Base-by-base conservation (phyloP, 2,797 vertebrate species). In the Ciconia nigra region DNA sequence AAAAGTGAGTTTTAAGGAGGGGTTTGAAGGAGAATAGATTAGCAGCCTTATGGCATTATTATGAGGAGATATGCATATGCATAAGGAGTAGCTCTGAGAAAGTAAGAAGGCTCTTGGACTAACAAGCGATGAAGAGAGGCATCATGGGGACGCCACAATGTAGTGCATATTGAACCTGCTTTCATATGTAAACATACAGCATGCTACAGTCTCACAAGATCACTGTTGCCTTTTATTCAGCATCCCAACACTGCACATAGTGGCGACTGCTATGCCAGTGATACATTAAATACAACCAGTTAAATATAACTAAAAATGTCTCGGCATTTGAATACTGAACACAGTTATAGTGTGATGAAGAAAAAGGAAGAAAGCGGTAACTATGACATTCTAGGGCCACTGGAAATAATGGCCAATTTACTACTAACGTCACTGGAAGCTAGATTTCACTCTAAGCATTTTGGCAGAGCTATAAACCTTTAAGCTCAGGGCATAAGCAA, bases 1-100 rank as follows among this genome's bases (percentile, higher is more conserved):
- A 93, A 74, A 94, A 94, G 92, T 96, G 92, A 97, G 90, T 92
- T 96, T 96, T 90, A 91, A 97, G 92, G 90, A 97, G 93, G 78
- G 73, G 41, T 87, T 96, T 97, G 95, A 95, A 96, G 93, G 81
- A 96, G 92, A 96, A 93, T 93, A 96, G 92, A 97, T 96, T 96
- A 96, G 78, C 95, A 96, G 92, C 94, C 87, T 95, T 87, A 52
- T 74, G 92, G 78, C 59, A 83, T 97, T 96, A 96, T 97, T 93
- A 95, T 93, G 47, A 89, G 63, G 74, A 87, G 63, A 90, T 94
- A 97, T 96, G 91, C 94, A 96, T 95, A 96, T 97, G 96, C 93
- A 97, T 96, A 97, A 97, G 95, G 81, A 94, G 78, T 61, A 83
- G 91, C 90, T 96, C 95, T 87, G 87, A 94, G 95, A 89, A 97